Conservation (phyloP, 2,797 vertebrate genomes). For the Cynopterus sphinx region DNA sequence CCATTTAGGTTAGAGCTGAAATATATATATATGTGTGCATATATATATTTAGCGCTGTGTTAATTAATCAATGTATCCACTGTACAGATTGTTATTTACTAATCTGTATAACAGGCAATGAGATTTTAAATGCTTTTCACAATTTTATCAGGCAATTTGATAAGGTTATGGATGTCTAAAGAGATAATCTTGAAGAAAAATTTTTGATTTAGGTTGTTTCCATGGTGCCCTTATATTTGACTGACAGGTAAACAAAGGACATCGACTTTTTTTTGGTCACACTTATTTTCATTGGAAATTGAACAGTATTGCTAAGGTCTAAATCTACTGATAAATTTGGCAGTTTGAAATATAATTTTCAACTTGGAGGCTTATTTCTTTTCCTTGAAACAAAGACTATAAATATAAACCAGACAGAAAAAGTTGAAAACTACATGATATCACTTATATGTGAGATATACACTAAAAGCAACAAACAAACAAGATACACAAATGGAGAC, state of each 20-base stretch:
- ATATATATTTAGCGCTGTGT: not conserved
- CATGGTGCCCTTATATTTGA: not conserved
- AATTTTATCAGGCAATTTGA: not conserved
- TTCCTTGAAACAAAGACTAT: not conserved
- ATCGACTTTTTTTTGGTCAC: not conserved
- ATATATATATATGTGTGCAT: too few relatives aligned
- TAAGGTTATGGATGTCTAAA: not conserved
- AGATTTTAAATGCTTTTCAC: not conserved
- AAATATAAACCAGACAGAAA: not conserved
- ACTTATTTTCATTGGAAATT: not conserved
- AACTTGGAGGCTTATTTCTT: not conserved
- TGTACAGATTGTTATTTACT: not conserved
- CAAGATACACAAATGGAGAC: too few relatives aligned
- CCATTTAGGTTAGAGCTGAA: not conserved
- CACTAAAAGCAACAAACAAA: too few relatives aligned
- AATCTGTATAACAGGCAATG: not conserved
- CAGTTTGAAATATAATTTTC: not conserved
- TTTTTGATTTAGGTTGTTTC: not conserved
- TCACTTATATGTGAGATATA: too few relatives aligned
- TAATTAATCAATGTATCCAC: not conserved
- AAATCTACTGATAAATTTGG: not conserved
- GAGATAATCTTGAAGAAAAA: not conserved
- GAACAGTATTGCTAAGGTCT: not conserved
- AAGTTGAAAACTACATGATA: too few relatives aligned
- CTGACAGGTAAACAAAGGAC: not conserved